Evolutionary conservation across 2,797 vertebrate species (phyloP).

Genomic region (Acridotheres tristis): DNA sequence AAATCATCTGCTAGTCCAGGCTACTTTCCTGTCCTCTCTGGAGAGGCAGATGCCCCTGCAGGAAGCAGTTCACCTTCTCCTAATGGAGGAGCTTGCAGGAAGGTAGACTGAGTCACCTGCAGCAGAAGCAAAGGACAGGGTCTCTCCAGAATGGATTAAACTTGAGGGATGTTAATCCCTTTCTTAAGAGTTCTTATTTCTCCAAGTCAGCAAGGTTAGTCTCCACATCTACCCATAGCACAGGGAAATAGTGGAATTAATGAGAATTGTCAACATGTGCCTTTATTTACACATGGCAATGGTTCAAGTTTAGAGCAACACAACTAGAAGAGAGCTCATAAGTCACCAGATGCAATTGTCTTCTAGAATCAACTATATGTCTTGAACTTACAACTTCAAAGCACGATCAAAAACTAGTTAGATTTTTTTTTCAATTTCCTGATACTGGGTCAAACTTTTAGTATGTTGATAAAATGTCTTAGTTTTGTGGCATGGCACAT

Average conservation of each 20-base stretch:
- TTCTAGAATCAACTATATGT: not conserved
- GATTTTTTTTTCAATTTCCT: not conserved
- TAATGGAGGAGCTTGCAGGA: not conserved
- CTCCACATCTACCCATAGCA: not conserved
- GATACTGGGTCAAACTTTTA: not conserved
- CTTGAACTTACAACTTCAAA: not conserved
- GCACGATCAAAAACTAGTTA: not conserved
- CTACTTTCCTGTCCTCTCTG: not conserved
- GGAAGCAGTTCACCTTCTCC: not conserved
- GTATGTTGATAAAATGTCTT: not conserved
- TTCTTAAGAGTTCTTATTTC: not conserved
- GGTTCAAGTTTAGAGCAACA: not conserved
- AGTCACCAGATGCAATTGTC: not conserved
- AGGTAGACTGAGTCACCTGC: not conserved
- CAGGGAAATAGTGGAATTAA: not conserved
- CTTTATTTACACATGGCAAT: not conserved
- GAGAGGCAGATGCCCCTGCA: not conserved
- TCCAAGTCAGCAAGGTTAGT: not conserved
- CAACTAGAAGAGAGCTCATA: not conserved
- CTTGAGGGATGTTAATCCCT: not conserved
- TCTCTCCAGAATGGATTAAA: not conserved
- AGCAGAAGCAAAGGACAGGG: not conserved
- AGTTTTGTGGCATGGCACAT: not conserved
- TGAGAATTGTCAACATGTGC: not conserved
- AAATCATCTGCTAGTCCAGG: not conserved